Conservation (phyloP, 2,113 vertebrate genomes). For the Pteropus alecto region DNA sequence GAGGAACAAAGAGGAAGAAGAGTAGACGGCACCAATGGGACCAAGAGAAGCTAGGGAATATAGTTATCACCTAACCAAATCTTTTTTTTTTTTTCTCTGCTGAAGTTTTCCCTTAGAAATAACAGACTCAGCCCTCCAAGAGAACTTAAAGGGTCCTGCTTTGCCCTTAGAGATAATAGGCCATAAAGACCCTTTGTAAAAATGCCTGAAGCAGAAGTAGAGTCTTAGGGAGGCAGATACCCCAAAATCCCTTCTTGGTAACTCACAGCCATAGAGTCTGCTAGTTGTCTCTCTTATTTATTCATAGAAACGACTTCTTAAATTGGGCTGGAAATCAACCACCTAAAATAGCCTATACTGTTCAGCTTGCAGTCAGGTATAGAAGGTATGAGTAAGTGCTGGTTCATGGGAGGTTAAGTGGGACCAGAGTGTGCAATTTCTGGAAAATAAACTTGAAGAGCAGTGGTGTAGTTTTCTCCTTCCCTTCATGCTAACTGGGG, state of each 20-base stretch:
- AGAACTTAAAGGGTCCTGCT: not conserved
- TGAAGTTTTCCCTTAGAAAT: not conserved
- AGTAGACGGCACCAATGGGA: not conserved
- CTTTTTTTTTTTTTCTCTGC: not conserved
- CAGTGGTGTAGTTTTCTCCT: not conserved
- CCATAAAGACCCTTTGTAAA: not conserved
- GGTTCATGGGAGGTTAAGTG: not conserved
- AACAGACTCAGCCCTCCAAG: not conserved
- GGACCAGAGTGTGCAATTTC: not conserved
- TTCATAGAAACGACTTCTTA: not conserved
- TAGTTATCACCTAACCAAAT: not conserved
- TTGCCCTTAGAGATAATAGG: not conserved
- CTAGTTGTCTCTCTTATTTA: not conserved
- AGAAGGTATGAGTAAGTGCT: not conserved
- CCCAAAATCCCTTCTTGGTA: not conserved
- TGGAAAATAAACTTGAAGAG: slow-evolving; percentile 3
- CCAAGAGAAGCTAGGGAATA: not conserved
- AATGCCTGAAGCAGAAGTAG: not conserved
- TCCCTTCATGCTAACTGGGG: not conserved
- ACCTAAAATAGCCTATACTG: not conserved
- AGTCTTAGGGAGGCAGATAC: not conserved
- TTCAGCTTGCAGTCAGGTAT: not conserved
- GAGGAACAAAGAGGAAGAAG: not conserved
- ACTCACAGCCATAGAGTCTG: not conserved
- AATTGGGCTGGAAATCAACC: not conserved